These are phyloP conservation scores for Formica exsecta DNA, from an alignment of 1,140 invertebrate species.

Conservation along the genomic window DNA sequence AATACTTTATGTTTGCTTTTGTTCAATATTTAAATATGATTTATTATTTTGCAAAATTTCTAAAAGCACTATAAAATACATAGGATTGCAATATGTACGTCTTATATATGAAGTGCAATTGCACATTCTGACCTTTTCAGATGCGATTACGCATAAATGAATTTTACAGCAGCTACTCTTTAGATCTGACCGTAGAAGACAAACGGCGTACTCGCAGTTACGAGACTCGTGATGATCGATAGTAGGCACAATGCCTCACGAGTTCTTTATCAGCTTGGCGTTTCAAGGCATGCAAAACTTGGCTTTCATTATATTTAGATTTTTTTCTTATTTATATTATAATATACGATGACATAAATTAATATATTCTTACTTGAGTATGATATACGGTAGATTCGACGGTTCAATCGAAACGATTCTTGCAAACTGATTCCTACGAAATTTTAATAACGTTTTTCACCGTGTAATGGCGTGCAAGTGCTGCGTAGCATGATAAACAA, in stretches of 20 bases:
- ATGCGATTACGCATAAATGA: slow-evolving; percentile 17
- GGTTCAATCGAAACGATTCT: neutral
- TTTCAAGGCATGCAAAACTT: neutral
- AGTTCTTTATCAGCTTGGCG: neutral
- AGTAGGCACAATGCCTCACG: neutral
- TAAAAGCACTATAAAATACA: neutral
- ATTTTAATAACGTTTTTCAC: neutral
- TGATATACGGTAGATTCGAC: neutral
- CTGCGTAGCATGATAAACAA: neutral
- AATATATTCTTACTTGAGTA: slow-evolving; percentile 34
- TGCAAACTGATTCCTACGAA: neutral
- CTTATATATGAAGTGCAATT: neutral
- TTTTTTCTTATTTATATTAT: neutral
- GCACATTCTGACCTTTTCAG: neutral
- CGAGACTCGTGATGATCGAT: slow-evolving; percentile 11
- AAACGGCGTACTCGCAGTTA: neutral
- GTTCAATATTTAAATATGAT: neutral
- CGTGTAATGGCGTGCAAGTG: neutral
- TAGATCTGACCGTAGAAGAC: neutral
- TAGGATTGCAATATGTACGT: slow-evolving; percentile 9
- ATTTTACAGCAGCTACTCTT: neutral
- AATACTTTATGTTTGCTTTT: neutral
- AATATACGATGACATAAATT: neutral
- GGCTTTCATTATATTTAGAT: neutral
- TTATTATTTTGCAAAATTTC: neutral